Percentiles rank a stretch among this genome's conserved stretches.
Conservation (phyloP, 2,113 vertebrate species). For the Diglossa brunneiventris region DNA sequence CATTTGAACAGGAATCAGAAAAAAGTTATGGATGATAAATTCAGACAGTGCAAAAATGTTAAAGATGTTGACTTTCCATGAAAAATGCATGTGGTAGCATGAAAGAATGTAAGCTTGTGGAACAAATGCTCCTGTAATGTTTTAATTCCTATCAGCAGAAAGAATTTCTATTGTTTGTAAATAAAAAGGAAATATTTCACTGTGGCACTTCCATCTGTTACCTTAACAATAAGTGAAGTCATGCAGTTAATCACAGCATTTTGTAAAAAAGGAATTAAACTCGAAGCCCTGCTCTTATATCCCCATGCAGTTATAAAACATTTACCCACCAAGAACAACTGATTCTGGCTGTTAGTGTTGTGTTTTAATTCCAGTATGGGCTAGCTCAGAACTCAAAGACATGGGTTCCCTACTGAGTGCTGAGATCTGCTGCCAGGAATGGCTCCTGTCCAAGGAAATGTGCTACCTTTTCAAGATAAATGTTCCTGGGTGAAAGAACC, state of each 20-base stretch:
- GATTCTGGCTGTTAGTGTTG: constrained; percentile 55
- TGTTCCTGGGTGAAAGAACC: constrained; percentile 5
- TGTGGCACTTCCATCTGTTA: constrained; percentile 74
- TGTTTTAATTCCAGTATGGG: constrained; percentile 48
- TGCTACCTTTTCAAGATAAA: constrained; percentile 49
- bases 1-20: constrained; percentile 62
- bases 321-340: constrained; percentile 53
- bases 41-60: constrained; percentile 56
- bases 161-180: constrained; percentile 76
- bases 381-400: constrained; percentile 37
- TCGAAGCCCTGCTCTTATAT: constrained; percentile 32
- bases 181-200: constrained; percentile 75
- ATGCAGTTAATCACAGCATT: constrained; percentile 71
- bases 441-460: constrained; percentile 28
- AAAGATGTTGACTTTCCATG: constrained; percentile 61
- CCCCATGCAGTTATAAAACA: constrained; percentile 58
- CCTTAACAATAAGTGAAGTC: constrained; percentile 65
- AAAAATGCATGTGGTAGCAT: constrained; percentile 57
- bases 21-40: constrained; percentile 71
- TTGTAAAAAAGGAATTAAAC: constrained; percentile 62
- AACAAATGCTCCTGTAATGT: constrained; percentile 45
- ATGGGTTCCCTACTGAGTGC: constrained; percentile 29
- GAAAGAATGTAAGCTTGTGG: constrained; percentile 59
- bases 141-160: constrained; percentile 66
- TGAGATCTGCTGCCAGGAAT: constrained; percentile 53